Conservation (phyloP, 2,797 vertebrate genomes). For the Dipus sagitta region DNA sequence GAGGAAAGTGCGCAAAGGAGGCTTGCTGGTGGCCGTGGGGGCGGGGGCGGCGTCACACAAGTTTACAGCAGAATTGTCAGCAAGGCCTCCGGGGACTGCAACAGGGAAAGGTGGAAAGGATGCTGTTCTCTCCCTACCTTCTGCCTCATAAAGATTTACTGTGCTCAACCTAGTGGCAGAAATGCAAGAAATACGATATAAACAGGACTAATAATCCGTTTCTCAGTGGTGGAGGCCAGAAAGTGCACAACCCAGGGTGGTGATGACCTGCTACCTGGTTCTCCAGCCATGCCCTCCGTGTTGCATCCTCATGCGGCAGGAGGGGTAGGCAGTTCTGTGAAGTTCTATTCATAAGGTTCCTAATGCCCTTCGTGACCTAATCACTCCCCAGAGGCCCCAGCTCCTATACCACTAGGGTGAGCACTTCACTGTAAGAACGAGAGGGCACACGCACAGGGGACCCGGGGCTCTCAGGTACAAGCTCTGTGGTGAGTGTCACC, state of each 20-base stretch:
- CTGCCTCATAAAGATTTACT: neutral
- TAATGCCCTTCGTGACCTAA: no score
- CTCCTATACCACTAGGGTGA: neutral
- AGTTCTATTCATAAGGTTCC: no score
- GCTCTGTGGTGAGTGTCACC: fast-evolving
- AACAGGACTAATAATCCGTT: neutral
- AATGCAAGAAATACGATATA: no score
- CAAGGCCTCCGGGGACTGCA: neutral
- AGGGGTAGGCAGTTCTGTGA: neutral
- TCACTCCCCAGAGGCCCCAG: neutral
- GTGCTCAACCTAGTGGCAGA: neutral
- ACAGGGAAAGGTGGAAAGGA: neutral
- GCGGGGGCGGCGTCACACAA: no score
- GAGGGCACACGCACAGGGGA: no score
- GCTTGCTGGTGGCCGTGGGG: no score
- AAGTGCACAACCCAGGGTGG: neutral
- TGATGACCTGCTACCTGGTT: neutral
- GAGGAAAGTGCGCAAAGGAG: neutral
- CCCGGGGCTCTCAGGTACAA: neutral
- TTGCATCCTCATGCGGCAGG: neutral
- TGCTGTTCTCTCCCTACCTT: no score
- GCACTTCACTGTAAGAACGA: neutral
- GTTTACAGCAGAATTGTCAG: no score
- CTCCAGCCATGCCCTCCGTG: neutral
- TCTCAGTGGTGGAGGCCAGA: neutral